A percentile compares a stretch with the other conserved stretches of the same genome.
Conservation (phyloP, 2,797 vertebrate genomes). For the Tapirus indicus region DNA sequence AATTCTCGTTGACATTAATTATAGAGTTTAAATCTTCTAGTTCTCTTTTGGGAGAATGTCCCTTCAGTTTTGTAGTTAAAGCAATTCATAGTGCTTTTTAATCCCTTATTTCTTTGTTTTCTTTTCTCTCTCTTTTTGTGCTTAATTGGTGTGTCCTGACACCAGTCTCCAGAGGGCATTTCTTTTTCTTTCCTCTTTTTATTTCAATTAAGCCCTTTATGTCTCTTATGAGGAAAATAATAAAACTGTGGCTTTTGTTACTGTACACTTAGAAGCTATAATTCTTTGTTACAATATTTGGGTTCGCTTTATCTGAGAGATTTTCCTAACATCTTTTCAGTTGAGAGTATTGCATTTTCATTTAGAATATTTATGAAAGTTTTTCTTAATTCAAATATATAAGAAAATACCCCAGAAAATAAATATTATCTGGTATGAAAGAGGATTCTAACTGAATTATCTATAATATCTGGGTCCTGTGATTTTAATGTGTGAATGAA, state of each 20-base stretch:
- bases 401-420: background rate
- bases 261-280: background rate
- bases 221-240: background rate
- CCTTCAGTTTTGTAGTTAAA: background rate
- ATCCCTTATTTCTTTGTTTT: conserved; percentile 6
- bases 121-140: background rate
- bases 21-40: background rate
- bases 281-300: background rate
- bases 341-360: background rate
- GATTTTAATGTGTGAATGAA: background rate
- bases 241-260: background rate
- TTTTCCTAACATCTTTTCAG: background rate
- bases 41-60: background rate
- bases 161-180: background rate
- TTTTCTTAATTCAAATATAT: background rate
- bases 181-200: background rate
- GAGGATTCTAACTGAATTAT: background rate
- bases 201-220: conserved; percentile 18
- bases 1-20: background rate
- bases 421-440: background rate
- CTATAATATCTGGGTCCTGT: background rate
- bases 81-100: background rate
- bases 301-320: background rate
- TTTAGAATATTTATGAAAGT: background rate
- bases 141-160: background rate